Percentiles rank a stretch among this genome's conserved stretches.
Evolutionary conservation across 2,888 invertebrate species (phyloP).

Genomic region (Venusia cambrica): DNA sequence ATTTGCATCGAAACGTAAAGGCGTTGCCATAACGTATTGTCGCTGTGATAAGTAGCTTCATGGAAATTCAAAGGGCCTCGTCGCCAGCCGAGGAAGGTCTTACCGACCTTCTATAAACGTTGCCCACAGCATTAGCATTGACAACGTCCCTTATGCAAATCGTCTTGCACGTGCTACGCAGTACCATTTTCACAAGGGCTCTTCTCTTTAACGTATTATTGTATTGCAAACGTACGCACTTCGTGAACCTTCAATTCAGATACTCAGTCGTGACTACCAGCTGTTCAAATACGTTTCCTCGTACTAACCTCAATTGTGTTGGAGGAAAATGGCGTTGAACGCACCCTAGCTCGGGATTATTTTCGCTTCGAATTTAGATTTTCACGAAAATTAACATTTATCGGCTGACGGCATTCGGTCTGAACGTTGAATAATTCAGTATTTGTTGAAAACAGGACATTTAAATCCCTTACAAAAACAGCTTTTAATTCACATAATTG

Average conservation of each 20-base stretch:
- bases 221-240: slow-evolving; percentile 37
- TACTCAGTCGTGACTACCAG: slow-evolving; percentile 43
- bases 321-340: slow-evolving; percentile 36
- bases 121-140: slow-evolving; percentile 62
- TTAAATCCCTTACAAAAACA: no score
- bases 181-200: slow-evolving; percentile 3
- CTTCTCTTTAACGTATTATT: slow-evolving; percentile 32
- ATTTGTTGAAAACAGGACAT: not conserved
- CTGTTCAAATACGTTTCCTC: slow-evolving; percentile 43
- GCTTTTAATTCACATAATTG: no score
- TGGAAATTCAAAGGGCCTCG: slow-evolving; percentile 74
- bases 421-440: not conserved
- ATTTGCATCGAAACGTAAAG: slow-evolving; percentile 28
- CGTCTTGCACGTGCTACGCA: slow-evolving; percentile 51
- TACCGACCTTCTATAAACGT: slow-evolving; percentile 60
- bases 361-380: slow-evolving; percentile 31
- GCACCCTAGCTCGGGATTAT: slow-evolving; percentile 29
- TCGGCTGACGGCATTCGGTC: slow-evolving; percentile 12
- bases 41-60: slow-evolving; percentile 47
- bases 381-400: slow-evolving; percentile 35
- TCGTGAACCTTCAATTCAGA: slow-evolving; percentile 45
- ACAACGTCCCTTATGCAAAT: slow-evolving; percentile 73
- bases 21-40: slow-evolving; percentile 41
- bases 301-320: slow-evolving; percentile 31
- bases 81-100: slow-evolving; percentile 55